Base-by-base conservation (phyloP, 2,888 invertebrate species). In the Andrena chrysosceles region DNA sequence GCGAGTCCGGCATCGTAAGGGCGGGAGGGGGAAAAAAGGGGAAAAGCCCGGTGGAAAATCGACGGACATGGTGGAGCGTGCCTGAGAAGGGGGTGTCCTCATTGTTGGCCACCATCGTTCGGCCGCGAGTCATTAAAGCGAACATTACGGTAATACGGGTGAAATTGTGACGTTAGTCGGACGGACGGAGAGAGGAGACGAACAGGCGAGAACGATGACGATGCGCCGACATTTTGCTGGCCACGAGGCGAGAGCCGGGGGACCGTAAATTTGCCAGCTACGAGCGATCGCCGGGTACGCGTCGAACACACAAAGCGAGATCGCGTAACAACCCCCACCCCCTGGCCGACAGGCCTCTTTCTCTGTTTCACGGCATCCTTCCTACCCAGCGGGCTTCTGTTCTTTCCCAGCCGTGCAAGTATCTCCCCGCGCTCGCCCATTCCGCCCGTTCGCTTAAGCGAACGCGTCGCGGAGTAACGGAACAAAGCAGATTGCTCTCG, bases 211-310 rank as follows among this genome's bases (percentile, higher is more conserved):
- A 71, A 69, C 60, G 72, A 75, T 64, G 72, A 67, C 68, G 54
- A 76, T 62, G 82, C 49, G 75, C 49, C 20, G 71, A 54, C 72
- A 69, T 68, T 56, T 78, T 67, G 68, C 63, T 72, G 62, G 82
- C 82, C 75, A 85, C 85, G 83, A 84, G 85, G 85, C 79, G 82
- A 64, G 85, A 71, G 60, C 73, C 64, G 84, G 81, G 78, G 85
- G 82, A 87, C 85, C 90, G 88, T 91, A 90, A 91, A 91, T 91
- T 91, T 88, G 83, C 89, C 74, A 89, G 84, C 74, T 78, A 81
- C 83, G 84, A 87, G 83, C 84, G 85, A 84, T 81, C 66, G 73
- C 81, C 76, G 71, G 62, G 54, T 69, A 70, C 73, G 82, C 85
- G 85, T 85, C 87, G 79, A 81, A 84, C 85, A 81, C 81, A 87